phyloP scores from a whole-genome alignment of 2,797 vertebrate species.

The Oreortyx pictus region DNA sequence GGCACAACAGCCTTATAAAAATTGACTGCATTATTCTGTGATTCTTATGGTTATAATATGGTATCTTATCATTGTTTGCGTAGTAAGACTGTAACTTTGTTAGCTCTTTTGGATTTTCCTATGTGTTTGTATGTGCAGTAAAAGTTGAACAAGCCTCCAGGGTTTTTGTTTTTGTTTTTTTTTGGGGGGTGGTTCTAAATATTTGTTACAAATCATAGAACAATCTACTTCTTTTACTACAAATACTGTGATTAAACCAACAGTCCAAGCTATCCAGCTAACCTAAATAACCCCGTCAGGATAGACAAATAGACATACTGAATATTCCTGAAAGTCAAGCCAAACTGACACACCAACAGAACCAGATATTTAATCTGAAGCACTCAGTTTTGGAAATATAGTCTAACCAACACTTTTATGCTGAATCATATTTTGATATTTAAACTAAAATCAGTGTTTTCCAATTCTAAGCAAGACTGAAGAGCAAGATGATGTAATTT shows the following conservation, averaged over 20 bases:
- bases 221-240: background rate
- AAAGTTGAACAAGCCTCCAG: background rate
- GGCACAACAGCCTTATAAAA: background rate
- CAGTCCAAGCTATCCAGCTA: background rate
- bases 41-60: background rate
- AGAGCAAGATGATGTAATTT: slow-evolving; percentile 22
- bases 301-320: background rate
- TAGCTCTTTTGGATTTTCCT: background rate
- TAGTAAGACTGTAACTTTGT: background rate
- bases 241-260: background rate
- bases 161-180: background rate
- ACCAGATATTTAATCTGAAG: background rate
- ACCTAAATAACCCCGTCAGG: background rate
- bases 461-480: background rate
- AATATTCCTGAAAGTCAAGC: background rate
- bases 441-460: background rate
- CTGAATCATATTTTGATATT: background rate
- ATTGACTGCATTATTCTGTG: background rate
- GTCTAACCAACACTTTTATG: background rate
- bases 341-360: background rate
- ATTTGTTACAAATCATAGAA: background rate
- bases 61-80: too few species aligned
- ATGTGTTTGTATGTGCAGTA: background rate
- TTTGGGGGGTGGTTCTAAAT: background rate
- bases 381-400: background rate